phyloP scores from a whole-genome alignment of 2,113 vertebrate species.

The Actenoides hombroni region DNA sequence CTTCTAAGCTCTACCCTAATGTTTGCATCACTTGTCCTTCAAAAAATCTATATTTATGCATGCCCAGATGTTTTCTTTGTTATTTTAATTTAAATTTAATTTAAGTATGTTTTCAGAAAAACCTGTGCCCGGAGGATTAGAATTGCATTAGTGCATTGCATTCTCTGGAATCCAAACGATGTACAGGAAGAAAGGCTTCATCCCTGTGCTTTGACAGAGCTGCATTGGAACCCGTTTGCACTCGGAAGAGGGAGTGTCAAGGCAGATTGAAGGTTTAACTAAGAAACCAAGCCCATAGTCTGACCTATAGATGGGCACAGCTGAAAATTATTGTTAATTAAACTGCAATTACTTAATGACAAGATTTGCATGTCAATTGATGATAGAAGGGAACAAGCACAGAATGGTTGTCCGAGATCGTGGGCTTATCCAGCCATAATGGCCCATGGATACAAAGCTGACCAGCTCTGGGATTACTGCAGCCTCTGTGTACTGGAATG shows the following conservation, averaged over 20 bases:
- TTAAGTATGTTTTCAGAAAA: background rate
- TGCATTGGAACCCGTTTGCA: background rate
- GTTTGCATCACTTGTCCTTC: background rate
- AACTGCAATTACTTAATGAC: background rate
- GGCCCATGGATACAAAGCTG: background rate
- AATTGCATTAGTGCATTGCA: background rate
- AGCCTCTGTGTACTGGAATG: background rate
- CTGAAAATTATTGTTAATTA: conserved; percentile 15
- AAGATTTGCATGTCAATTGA: background rate
- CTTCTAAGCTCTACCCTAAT: background rate
- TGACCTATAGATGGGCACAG: background rate
- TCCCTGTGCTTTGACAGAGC: background rate
- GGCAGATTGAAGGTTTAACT: background rate
- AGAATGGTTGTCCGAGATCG: background rate
- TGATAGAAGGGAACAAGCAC: background rate
- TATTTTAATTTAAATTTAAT: background rate
- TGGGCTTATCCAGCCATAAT: background rate
- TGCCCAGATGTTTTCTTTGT: background rate
- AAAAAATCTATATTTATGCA: background rate
- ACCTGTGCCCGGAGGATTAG: background rate
- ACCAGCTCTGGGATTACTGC: background rate
- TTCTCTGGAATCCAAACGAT: background rate
- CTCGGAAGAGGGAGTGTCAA: background rate
- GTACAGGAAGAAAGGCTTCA: background rate
- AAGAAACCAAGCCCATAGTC: background rate